Evolutionary conservation across 2,113 vertebrate genomes (phyloP).

Genomic region (Tragelaphus imberbis): DNA sequence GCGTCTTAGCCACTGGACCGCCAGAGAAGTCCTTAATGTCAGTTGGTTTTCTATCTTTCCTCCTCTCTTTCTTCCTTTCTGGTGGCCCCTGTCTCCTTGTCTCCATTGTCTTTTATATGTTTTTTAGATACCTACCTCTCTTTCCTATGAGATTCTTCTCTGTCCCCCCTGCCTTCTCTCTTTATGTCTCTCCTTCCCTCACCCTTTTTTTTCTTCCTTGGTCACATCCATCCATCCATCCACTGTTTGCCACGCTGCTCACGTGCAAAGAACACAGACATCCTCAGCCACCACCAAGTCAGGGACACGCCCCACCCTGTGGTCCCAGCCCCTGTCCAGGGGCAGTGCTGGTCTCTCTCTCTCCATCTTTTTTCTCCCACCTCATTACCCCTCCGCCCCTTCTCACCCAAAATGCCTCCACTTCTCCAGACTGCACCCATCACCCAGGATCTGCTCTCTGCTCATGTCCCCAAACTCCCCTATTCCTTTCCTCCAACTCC

Average conservation of each 20-base stretch:
- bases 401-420: not conserved
- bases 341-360: not conserved
- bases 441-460: not conserved
- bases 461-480: not conserved
- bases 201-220: not conserved
- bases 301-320: not conserved
- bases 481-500: not conserved
- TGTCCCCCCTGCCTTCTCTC: not conserved
- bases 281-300: not conserved
- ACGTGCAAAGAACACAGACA: not conserved
- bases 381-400: not conserved
- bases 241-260: not conserved
- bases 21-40: not conserved
- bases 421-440: not conserved
- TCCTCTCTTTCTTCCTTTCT: not conserved
- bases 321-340: not conserved
- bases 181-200: not conserved
- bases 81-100: not conserved
- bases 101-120: not conserved
- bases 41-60: not conserved
- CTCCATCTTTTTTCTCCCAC: not conserved
- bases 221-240: not conserved
- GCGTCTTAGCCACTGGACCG: not conserved
- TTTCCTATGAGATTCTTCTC: not conserved
- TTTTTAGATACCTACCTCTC: not conserved